phyloP scores from a whole-genome alignment of 1,140 invertebrate genomes.

The Panonychus citri region DNA sequence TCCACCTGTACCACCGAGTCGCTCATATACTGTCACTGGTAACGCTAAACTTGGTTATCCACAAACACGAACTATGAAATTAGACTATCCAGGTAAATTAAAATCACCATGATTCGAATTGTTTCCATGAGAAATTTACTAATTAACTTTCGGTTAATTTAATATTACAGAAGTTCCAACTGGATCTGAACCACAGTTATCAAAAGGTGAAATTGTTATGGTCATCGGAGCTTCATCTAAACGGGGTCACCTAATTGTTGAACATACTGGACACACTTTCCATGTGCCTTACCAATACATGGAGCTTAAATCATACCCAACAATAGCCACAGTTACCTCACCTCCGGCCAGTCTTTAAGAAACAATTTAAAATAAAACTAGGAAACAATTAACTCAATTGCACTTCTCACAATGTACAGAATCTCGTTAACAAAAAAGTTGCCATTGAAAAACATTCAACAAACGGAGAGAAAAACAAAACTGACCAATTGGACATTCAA shows the following conservation, averaged over 20 bases:
- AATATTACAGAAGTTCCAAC: background rate
- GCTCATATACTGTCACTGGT: constrained; percentile 65
- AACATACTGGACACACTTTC: constrained; percentile 33
- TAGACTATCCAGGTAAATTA: constrained; percentile 47
- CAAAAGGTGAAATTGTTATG: constrained; percentile 55
- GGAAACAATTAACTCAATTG: no score
- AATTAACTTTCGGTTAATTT: background rate
- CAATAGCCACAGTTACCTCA: background rate
- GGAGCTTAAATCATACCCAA: constrained; percentile 28
- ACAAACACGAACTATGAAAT: constrained; percentile 68
- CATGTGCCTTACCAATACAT: constrained; percentile 70
- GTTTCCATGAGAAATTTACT: background rate
- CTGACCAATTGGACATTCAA: no score
- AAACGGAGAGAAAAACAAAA: no score
- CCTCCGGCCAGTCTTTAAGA: no score
- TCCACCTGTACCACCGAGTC: constrained; percentile 62
- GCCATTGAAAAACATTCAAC: no score
- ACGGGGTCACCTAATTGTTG: constrained; percentile 51
- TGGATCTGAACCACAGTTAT: constrained; percentile 30
- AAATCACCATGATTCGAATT: background rate
- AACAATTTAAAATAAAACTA: no score
- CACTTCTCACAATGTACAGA: no score
- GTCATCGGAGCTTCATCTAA: constrained; percentile 53
- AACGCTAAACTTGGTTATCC: constrained; percentile 77
- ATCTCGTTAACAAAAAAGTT: no score